Evolutionary conservation across 2,797 vertebrate species (phyloP).

Genomic region (Mormyrus hasselquistii): DNA sequence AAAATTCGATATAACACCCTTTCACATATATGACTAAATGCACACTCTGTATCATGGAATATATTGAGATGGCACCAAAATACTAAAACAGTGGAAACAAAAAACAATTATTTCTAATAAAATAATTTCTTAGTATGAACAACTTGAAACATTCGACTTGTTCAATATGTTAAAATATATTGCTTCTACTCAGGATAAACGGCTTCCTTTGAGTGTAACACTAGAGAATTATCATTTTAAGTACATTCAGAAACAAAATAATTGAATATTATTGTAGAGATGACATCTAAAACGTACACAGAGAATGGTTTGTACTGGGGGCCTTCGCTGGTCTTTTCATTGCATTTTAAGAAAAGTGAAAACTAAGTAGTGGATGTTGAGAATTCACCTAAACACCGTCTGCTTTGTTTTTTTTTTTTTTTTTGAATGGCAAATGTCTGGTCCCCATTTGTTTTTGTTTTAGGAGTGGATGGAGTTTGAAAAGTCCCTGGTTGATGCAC

Average conservation of each 20-base stretch:
- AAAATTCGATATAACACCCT: not conserved
- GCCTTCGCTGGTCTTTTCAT: not conserved
- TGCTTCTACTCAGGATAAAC: not conserved
- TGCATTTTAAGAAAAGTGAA: not conserved
- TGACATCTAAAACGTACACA: not conserved
- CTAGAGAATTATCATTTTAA: not conserved
- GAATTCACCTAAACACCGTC: not conserved
- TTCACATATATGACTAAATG: not conserved
- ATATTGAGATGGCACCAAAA: not conserved
- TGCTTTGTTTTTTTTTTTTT: not conserved
- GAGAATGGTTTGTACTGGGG: not conserved
- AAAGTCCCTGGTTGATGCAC: slow-evolving; percentile 29
- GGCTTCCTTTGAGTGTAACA: not conserved
- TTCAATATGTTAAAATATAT: not conserved
- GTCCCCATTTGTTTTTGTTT: not conserved
- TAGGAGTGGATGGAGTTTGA: not conserved
- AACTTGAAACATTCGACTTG: not conserved
- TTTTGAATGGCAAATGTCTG: not conserved
- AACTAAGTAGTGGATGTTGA: not conserved
- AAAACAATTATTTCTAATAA: not conserved
- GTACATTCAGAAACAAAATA: not conserved
- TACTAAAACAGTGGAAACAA: not conserved
- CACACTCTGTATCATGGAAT: not conserved
- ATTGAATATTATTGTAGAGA: not conserved
- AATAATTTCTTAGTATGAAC: not conserved